Conservation (phyloP, 2,888 invertebrate genomes). For the Caenorhabditis imperialis region DNA sequence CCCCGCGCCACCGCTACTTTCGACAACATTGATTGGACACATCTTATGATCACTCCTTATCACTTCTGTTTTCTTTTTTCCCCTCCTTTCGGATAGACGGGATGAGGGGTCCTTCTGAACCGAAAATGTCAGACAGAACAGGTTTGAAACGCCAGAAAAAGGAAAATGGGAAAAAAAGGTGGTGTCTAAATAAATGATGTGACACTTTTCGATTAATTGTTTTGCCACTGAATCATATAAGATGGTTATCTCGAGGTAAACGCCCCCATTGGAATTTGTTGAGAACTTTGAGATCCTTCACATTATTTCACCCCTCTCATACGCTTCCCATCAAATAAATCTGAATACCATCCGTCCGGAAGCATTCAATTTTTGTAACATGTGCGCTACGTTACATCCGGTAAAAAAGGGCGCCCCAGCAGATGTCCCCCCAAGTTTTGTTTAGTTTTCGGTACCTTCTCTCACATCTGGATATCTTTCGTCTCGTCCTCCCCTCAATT, state of each 20-base stretch:
- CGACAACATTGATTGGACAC: constrained; percentile 29
- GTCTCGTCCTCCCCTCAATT: constrained; percentile 46
- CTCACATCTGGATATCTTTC: constrained; percentile 22
- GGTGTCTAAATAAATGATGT: constrained; percentile 28
- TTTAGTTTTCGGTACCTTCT: not conserved
- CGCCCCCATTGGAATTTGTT: too few species aligned
- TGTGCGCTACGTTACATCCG: constrained; percentile 46
- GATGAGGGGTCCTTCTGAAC: too few species aligned
- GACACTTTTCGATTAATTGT: constrained; percentile 35
- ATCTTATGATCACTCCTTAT: constrained; percentile 20
- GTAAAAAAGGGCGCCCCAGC: constrained; percentile 7
- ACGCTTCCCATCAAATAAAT: too few species aligned
- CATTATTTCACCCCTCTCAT: too few species aligned
- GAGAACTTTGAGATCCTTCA: too few species aligned
- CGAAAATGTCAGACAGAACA: too few species aligned
- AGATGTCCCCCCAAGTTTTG: constrained; percentile 35
- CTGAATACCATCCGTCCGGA: constrained; percentile 10
- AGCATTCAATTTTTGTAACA: constrained; percentile 34
- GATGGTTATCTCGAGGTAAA: constrained; percentile 23
- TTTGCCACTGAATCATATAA: constrained; percentile 1
- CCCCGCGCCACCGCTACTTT: too few species aligned
- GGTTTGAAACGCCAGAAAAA: too few species aligned
- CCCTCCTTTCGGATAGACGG: too few species aligned
- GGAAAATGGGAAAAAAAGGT: too few species aligned
- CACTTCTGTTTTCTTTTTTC: constrained; percentile 22